Evolutionary conservation across 2,888 invertebrate species (phyloP).

Genomic region (Hypomecis atomaria): DNA sequence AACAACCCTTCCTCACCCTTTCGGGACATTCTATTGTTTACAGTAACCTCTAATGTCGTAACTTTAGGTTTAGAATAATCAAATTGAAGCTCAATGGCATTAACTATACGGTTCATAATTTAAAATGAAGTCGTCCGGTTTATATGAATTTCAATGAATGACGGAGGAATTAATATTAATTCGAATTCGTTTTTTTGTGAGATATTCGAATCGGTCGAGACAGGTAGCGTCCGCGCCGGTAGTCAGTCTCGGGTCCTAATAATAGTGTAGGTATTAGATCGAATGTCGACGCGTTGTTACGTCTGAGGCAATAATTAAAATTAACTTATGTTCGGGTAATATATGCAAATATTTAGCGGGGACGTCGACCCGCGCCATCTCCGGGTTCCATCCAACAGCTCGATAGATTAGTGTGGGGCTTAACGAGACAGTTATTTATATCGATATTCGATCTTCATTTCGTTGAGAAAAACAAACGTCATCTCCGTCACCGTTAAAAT

Average conservation of each 20-base stretch:
- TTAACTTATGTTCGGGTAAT: slow-evolving; percentile 52
- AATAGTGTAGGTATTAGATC: slow-evolving; percentile 50
- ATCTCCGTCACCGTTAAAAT: not conserved
- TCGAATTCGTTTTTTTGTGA: slow-evolving; percentile 62
- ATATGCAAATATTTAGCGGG: slow-evolving; percentile 70
- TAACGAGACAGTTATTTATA: slow-evolving; percentile 20
- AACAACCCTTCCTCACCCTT: slow-evolving; percentile 83
- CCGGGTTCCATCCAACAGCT: slow-evolving; percentile 33
- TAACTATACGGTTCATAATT: slow-evolving; percentile 39
- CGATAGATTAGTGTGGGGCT: slow-evolving; percentile 5
- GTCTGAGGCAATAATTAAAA: slow-evolving; percentile 58
- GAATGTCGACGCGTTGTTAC: slow-evolving; percentile 39
- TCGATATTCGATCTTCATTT: slow-evolving; percentile 12
- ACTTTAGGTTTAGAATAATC: slow-evolving; percentile 43
- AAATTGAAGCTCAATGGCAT: slow-evolving; percentile 52
- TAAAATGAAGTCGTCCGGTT: slow-evolving; percentile 4
- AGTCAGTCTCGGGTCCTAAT: slow-evolving; percentile 37
- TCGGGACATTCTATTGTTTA: slow-evolving; percentile 77
- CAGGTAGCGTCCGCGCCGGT: slow-evolving; percentile 64
- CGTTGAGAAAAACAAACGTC: slow-evolving; percentile 8
- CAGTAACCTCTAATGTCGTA: slow-evolving; percentile 60
- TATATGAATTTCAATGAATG: slow-evolving; percentile 41
- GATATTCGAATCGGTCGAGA: slow-evolving; percentile 61
- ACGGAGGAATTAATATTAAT: slow-evolving; percentile 64
- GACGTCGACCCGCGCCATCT: slow-evolving; percentile 65